Conservation (phyloP, 2,113 vertebrate species). For the Suricata suricatta region DNA sequence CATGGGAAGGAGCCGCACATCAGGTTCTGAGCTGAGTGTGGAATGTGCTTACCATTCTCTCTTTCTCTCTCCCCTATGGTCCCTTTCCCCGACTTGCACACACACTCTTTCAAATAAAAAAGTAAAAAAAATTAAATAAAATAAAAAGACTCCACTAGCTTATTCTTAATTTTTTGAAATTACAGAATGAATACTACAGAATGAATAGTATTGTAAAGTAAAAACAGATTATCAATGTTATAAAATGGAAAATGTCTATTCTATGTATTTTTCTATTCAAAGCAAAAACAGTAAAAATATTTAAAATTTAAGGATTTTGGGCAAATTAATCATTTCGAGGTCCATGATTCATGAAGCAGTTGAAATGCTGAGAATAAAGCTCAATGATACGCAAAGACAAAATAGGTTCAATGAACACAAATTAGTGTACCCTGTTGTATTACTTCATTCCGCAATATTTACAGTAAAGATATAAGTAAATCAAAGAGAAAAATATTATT, state of each 20-base stretch:
- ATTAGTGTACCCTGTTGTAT: not conserved
- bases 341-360: not conserved
- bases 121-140: too few relatives aligned
- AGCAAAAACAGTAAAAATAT: not conserved
- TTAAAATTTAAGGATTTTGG: not conserved
- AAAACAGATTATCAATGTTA: not conserved
- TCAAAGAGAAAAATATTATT: not conserved
- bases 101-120: too few relatives aligned
- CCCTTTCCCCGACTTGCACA: too few relatives aligned
- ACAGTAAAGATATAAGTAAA: not conserved
- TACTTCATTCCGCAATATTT: not conserved
- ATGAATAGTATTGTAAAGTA: not conserved
- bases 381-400: not conserved
- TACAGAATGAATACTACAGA: not conserved
- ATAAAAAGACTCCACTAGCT: too few relatives aligned
- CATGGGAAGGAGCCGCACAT: too few relatives aligned
- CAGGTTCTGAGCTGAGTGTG: too few relatives aligned
- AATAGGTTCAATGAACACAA: not conserved
- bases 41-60: too few relatives aligned
- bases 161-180: not conserved
- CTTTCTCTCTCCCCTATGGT: too few relatives aligned
- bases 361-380: not conserved
- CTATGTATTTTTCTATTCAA: not conserved
- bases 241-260: not conserved
- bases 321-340: not conserved